Conservation (phyloP, 1,140 invertebrate species). For the Archivesica marissinica region DNA sequence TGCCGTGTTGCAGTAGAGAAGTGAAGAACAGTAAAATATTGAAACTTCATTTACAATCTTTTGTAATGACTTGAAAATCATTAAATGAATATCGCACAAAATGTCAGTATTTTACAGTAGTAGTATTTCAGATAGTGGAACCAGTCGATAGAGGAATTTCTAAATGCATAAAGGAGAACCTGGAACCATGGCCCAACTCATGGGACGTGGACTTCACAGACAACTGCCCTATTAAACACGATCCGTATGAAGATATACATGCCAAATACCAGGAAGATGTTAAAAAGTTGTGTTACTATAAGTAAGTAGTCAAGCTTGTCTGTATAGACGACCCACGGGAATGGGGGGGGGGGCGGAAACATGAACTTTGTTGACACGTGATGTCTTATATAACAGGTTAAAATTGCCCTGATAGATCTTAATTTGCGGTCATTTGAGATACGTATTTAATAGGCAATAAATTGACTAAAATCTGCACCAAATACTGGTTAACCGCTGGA, state of each 20-base stretch:
- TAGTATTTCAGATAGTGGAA: constrained; percentile 91
- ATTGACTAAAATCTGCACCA: too few species aligned
- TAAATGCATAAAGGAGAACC: constrained; percentile 90
- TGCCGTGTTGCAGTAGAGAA: too few species aligned
- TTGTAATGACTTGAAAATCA: too few species aligned
- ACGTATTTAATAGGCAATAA: too few species aligned
- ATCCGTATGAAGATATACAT: constrained; percentile 86
- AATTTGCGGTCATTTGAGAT: background rate
- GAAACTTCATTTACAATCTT: too few species aligned
- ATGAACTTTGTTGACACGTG: background rate
- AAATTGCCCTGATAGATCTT: background rate
- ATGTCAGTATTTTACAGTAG: too few species aligned
- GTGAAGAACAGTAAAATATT: too few species aligned
- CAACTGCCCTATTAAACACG: constrained; percentile 79
- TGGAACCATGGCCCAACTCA: constrained; percentile 88
- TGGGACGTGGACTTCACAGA: constrained; percentile 87
- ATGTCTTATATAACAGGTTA: background rate
- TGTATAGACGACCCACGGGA: too few species aligned
- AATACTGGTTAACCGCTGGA: too few species aligned
- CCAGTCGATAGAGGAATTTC: constrained; percentile 97
- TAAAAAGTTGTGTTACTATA: constrained; percentile 80
- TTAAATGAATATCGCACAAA: too few species aligned
- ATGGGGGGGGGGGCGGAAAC: too few species aligned
- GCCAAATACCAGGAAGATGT: constrained; percentile 89
- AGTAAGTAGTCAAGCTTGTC: constrained; percentile 62